Base-by-base conservation (phyloP, 2,888 invertebrate species). In the Cosmia trapezina region DNA sequence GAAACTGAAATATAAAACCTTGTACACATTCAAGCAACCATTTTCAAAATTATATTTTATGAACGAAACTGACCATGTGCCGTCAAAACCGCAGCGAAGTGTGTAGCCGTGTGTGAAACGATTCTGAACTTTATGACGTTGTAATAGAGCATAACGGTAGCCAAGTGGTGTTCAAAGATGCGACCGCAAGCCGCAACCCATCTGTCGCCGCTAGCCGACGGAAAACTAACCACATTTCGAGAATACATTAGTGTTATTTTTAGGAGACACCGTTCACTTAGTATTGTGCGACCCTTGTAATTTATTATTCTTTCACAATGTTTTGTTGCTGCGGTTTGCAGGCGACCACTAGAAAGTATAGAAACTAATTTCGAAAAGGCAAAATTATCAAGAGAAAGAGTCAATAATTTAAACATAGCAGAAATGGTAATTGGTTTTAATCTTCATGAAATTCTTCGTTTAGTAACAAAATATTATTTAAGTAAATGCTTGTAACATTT, bases 201-300 rank as follows among this genome's bases (percentile, higher is more conserved):
- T 92, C 92, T 93, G 93, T 91, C 92, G 91, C 88, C 88, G 87
- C 88, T 87, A 88, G 83, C 91, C 91, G 89, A 85, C 91, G 87
- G 89, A 86, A 86, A 88, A 89, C 87, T 88, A 90, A 92, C 93
- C 92, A 88, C 92, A 92, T 88, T 89, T 90, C 88, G 90, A 92
- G 90, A 90, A 90, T 89, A 87, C 85, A 90, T 90, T 91, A 88
- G 68, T 76, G 77, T 82, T 83, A 75, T 85, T 79, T 77, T 81
- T 77, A 67, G 71, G 71, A 76, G 65, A 70, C 70, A 64, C 59
- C 62, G 64, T 57, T 54, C 73, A 68, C 63, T 78, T 68, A 47
- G 67, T 60, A 54, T 64, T 73, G 51, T 61, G 63, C 51, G 28
- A 60, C 68, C 61, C 64, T 62, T 62, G 51, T 60, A 62, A 65